Conservation (phyloP, 2,113 vertebrate genomes). For the Atrichornis clamosus region DNA sequence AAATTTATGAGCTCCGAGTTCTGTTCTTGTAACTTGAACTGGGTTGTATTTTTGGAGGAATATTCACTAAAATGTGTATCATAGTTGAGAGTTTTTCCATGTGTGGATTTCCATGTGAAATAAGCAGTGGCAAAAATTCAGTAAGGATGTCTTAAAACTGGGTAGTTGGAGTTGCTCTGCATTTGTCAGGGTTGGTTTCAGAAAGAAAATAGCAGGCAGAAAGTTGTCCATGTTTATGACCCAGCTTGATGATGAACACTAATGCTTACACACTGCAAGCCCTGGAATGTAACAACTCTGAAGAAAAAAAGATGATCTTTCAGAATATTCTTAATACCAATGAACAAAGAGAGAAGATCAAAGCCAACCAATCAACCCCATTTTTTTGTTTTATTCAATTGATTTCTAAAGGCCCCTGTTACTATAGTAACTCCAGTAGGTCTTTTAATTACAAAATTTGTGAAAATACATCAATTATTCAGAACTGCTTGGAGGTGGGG, state of each 20-base stretch:
- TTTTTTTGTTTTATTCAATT: constrained; percentile 23
- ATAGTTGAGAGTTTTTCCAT: not conserved
- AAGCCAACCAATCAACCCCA: constrained; percentile 26
- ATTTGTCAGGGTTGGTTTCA: not conserved
- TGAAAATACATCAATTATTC: constrained; percentile 18
- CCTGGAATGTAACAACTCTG: not conserved
- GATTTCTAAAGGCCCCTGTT: constrained; percentile 38
- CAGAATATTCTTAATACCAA: not conserved
- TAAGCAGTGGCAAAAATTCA: not conserved
- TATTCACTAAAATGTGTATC: not conserved
- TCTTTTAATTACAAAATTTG: constrained; percentile 53
- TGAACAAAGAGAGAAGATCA: constrained; percentile 38
- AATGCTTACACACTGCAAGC: not conserved
- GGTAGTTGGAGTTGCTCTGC: not conserved
- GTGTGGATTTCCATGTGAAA: not conserved
- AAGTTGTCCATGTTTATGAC: not conserved
- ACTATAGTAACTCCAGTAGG: constrained; percentile 51
- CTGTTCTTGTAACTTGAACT: not conserved
- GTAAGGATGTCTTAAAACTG: not conserved
- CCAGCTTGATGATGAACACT: not conserved
- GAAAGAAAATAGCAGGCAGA: not conserved
- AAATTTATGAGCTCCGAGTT: not conserved
- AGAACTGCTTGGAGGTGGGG: not conserved
- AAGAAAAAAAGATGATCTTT: not conserved
- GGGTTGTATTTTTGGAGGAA: not conserved